Base-by-base conservation (phyloP, 2,797 vertebrate species). In the Anniella stebbinsi region DNA sequence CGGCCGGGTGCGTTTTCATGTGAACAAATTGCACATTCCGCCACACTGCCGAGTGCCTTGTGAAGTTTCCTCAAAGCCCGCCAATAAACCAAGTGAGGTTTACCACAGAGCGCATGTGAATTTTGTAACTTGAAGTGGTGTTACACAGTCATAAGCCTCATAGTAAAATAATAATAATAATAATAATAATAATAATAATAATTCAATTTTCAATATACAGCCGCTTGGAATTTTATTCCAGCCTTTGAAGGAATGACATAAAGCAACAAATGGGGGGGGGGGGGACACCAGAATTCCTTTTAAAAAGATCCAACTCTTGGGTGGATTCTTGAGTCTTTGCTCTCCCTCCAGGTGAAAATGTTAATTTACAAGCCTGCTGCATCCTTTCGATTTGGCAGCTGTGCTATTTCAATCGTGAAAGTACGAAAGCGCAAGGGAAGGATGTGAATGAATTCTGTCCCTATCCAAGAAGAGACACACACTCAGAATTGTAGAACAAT, bases 241-340 rank as follows among this genome's bases (percentile, higher is more conserved):
- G 95, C 94, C 94, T 96, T 95, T 96, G 94, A 96, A 94, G 89
- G 89, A 94, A 88, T 94, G 93, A 95, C 94, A 94, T 94, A 88
- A 95, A 80, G 93, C 93, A 95, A 90, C 73, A 90, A 45, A 45
- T 3, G 45, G 45, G 3, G 45, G 45, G 3, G 45, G 45, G 6
- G 45, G 45, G 93, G 7, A 92, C 94, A 93, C 89, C 92, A 95
- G 87, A 94, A 91, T 85, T 91, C 88, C 89, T 92, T 17, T 25
- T 18, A 63, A 63, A 51, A 63, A 63, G 60, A 25, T 21, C 60
- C 60, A 63, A 25, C 60, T 0, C 69, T 94, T 86, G 2, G 54
- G 30, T 13, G 0, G n/a, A n/a, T n/a, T 51, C 0, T 0, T 90
- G 48, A 86, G 87, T 66, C 94, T 87, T n/a, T 25, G 48, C 90